Base-by-base conservation (phyloP, 2,113 vertebrate species). In the Hippocampus zosterae region DNA sequence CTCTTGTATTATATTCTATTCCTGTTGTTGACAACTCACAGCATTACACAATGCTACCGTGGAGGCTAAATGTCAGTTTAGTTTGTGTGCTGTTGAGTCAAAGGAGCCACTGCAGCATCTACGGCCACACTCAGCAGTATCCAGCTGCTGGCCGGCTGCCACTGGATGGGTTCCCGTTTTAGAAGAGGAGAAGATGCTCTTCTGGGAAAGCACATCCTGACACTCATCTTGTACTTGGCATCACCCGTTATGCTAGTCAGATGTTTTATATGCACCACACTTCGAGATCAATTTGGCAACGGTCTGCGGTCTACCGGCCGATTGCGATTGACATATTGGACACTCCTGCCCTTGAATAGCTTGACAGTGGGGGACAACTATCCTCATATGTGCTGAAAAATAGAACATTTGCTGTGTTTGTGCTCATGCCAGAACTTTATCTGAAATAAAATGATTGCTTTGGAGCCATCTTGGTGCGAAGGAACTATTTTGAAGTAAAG, bases 71-170 rank as follows among this genome's bases (percentile, higher is more conserved):
- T 6, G 33, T 37, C 5, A 37, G 33, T 37, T 37, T 37, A 37
- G 29, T 27, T 77, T 7, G 61, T 74, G 75, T 40, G 78, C 72
- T 59, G 29, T 0, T 69, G 75, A 72, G 65, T 81, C 76, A 11
- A 42, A n/a, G 25, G 70, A 53, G 74, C 76, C 72, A 75, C 69
- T 81, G 87, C 83, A 83, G 85, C 75, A 73, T 77, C 80, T 65
- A 52, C 70, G 33, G 57, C 29, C 50, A 19, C 61, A 44, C 21
- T 33, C 64, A 70, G 84, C 84, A 68, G 82, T 61, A 65, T 50
- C 68, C 48, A 68, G 78, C 57, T 21, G 1, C 40, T 56, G 68
- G 69, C 65, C 79, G 59, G 70, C 61, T 67, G 71, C 61, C 60
- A 52, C 65, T 23, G 25, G 27, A 52, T 46, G 78, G 46, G 52